These are phyloP conservation scores for Synanthedon andrenaeformis DNA, from an alignment of 2,888 invertebrate species.

Conservation along the genomic window DNA sequence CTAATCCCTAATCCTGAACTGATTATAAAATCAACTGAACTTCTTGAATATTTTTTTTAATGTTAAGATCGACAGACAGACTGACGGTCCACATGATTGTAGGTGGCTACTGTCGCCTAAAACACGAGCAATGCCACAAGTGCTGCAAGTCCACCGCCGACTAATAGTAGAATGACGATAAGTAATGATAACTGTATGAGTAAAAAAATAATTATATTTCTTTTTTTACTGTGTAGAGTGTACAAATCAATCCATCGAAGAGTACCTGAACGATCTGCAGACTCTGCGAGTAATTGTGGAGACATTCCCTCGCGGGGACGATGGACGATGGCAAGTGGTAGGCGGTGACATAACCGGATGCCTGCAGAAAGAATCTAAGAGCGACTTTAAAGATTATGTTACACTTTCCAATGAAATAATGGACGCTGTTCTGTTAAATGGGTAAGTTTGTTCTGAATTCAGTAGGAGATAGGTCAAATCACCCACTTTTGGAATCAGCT, in stretches of 20 bases:
- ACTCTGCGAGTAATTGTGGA: constrained; percentile 75
- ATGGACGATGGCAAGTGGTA: constrained; percentile 68
- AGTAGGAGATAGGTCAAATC: too few relatives aligned
- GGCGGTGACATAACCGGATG: constrained; percentile 73
- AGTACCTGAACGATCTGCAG: constrained; percentile 72
- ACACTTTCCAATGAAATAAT: constrained; percentile 69
- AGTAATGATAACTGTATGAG: constrained; percentile 7
- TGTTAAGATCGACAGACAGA: too few relatives aligned
- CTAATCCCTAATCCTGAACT: too few relatives aligned
- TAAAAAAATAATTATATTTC: constrained; percentile 9
- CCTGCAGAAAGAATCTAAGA: constrained; percentile 57
- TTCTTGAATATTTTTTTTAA: too few relatives aligned
- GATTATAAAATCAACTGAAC: too few relatives aligned
- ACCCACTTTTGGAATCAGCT: too few relatives aligned
- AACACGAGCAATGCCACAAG: too few relatives aligned
- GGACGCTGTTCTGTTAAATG: constrained; percentile 78
- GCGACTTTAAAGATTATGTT: constrained; percentile 68
- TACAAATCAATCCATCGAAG: constrained; percentile 59
- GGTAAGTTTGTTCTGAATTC: constrained; percentile 72
- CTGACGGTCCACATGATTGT: too few relatives aligned
- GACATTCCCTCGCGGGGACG: constrained; percentile 69
- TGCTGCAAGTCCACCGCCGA: too few relatives aligned
- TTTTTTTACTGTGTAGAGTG: constrained; percentile 44
- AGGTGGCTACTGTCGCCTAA: too few relatives aligned
- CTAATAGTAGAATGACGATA: too few relatives aligned